Evolutionary conservation across 2,113 vertebrate species (phyloP), one percentile per base, ranked within the genome.

Genomic region (Cochlearius cochlearius): DNA sequence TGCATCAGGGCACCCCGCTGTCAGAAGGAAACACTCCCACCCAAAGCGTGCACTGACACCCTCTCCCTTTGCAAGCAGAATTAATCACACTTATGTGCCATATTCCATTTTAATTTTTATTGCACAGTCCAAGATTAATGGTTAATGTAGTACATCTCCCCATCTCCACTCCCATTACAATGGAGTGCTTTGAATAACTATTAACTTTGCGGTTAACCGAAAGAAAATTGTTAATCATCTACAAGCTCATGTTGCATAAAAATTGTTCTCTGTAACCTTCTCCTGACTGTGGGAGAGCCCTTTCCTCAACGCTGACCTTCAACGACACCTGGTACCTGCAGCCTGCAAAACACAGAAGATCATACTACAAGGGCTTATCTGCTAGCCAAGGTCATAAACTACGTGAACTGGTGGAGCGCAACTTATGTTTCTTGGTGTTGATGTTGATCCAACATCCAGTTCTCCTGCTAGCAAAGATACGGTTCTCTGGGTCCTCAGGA

Each of bases 211-310:
- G 6, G 96, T 97, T 97, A 97, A 98, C 97, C 29, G 94, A 97
- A 97, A 97, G 95, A 95, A 98, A 95, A 94, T 41, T 39, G 97
- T 98, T 98, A 98, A 98, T 98, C 92, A 98, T 98, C 94, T 94
- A 97, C 97, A 77, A 93, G 92, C 88, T 97, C 91, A 60, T 89
- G 94, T 94, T 97, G 97, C 97, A 96, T 97, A 96, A 97, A 97
- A 98, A 95, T 69, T 30, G 6, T 88, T 97, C 95, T 95, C 72
- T 88, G 83, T 94, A 93, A 96, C 94, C 96, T 97, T 97, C 91
- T 92, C 72, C 69, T 19, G 29, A n/a, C 75, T 91, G 96, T 93
- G 69, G 96, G 92, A 95, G 84, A 97, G 86, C 67, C 94, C 45
- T 71, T 77, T 87, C 60, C 94, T 86, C 92, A 58, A 68, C 0